phyloP scores from a whole-genome alignment of 2,113 vertebrate genomes.

The Coptodon rendalli region DNA sequence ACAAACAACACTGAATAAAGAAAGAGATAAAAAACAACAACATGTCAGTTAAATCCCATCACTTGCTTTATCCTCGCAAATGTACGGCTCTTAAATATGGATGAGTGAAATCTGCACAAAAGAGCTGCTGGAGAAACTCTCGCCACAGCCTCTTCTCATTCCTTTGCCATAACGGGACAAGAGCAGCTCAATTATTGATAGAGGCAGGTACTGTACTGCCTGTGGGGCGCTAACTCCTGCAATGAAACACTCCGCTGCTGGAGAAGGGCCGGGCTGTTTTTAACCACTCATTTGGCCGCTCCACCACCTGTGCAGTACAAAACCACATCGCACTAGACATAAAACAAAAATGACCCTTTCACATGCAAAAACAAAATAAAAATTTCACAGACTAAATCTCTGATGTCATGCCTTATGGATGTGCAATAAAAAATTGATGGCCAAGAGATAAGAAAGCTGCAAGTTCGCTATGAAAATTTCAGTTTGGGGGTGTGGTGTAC shows the following conservation, averaged over 20 bases:
- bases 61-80: constrained; percentile 7
- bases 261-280: background rate
- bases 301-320: background rate
- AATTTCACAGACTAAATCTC: background rate
- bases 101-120: constrained; percentile 59
- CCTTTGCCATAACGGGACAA: constrained; percentile 48
- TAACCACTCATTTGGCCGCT: background rate
- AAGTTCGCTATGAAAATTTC: constrained; percentile 44
- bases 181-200: constrained; percentile 65
- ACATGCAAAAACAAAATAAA: background rate
- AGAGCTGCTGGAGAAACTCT: constrained; percentile 4
- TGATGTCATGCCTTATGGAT: constrained; percentile 56
- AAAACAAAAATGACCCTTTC: background rate
- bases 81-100: constrained; percentile 45
- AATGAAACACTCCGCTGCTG: background rate
- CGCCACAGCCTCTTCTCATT: constrained; percentile 2
- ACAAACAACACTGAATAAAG: background rate
- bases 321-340: background rate
- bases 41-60: constrained; percentile 18
- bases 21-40: background rate
- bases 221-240: constrained; percentile 6
- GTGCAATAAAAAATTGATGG: constrained; percentile 54
- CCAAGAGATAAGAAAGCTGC: constrained; percentile 1
- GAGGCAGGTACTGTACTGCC: constrained; percentile 37
- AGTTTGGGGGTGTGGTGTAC: constrained; percentile 1